Evolutionary conservation across 2,113 vertebrate genomes (phyloP), one percentile per base, ranked within the genome.

Genomic region (Tinamus guttatus): DNA sequence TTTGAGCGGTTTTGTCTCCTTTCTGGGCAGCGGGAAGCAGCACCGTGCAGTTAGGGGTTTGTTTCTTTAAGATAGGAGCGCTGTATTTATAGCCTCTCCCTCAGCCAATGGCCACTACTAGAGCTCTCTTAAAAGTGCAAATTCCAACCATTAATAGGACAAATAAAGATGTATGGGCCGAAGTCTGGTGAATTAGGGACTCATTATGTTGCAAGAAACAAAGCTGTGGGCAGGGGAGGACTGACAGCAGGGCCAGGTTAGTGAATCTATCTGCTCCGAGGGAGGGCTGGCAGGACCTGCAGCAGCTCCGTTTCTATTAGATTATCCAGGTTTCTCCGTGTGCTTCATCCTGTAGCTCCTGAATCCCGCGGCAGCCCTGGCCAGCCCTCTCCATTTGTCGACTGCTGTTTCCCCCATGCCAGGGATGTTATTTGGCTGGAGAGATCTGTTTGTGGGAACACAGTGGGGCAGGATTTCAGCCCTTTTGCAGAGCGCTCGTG

Each of bases 151-250:
- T 13, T 40, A 9, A 34, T 4, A 36, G 90, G 85, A 83, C 73
- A 95, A 96, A 97, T 97, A 54, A 96, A 96, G 92, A 97, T 93
- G 52, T 95, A 90, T 96, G 90, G 94, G 93, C 86, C 88, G 52
- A 40, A 95, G 88, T 54, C 69, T 79, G 79, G 2, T 4, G 93
- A 93, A 95, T 93, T 94, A 96, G 92, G 85, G 90, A 65, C 85
- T 95, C 92, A 96, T 96, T 96, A 93, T 81, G 92, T 25, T 84
- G 62, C 13, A 21, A 86, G 90, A 96, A 96, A 97, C 81, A 96
- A 84, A 96, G 96, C 95, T 90, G 80, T 32, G 30, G 41, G 3
- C 20, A 74, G 73, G 78, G 87, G 19, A 93, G 74, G 87, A 11
- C 85, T 97, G 95, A 92, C 91, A 96, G 87, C 32, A 34, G 24